phyloP scores from a whole-genome alignment of 2,113 vertebrate genomes.

The Sterrhoptilus dennistouni region DNA sequence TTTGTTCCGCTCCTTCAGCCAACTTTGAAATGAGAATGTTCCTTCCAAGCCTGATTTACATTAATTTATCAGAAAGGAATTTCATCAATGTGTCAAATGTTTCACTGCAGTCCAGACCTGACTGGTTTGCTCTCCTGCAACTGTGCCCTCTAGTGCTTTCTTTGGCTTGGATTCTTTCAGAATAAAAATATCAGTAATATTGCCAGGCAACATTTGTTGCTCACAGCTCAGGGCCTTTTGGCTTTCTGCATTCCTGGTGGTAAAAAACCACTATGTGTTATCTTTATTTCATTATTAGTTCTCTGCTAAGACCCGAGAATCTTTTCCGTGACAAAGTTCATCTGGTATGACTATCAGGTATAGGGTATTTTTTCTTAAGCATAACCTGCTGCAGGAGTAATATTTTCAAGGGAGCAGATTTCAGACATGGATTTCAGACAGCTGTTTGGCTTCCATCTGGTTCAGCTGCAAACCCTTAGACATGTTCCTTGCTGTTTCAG shows the following conservation, averaged over 20 bases:
- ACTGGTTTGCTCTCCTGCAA: not conserved
- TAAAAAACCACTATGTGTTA: not conserved
- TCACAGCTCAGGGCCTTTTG: not conserved
- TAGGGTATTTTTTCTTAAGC: not conserved
- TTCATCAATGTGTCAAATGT: not conserved
- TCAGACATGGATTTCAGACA: not conserved
- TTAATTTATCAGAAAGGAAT: not conserved
- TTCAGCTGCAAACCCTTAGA: not conserved
- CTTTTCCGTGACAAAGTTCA: not conserved
- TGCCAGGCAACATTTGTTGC: not conserved
- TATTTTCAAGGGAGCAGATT: not conserved
- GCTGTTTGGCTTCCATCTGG: not conserved
- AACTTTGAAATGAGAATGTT: not conserved
- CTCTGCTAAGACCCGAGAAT: not conserved
- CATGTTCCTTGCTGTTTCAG: fast-evolving
- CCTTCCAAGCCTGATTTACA: not conserved
- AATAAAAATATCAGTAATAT: not conserved
- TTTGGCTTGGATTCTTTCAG: not conserved
- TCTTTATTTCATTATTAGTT: not conserved
- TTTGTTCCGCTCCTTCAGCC: not conserved
- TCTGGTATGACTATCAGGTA: no score
- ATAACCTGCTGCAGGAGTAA: no score
- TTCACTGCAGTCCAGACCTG: not conserved
- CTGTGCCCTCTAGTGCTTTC: not conserved
- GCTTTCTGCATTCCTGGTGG: not conserved